Percentiles rank a stretch among this genome's conserved stretches.
These are phyloP conservation scores for Tetramorium bicarinatum DNA, from an alignment of 2,888 invertebrate species.

Conservation along the genomic window DNA sequence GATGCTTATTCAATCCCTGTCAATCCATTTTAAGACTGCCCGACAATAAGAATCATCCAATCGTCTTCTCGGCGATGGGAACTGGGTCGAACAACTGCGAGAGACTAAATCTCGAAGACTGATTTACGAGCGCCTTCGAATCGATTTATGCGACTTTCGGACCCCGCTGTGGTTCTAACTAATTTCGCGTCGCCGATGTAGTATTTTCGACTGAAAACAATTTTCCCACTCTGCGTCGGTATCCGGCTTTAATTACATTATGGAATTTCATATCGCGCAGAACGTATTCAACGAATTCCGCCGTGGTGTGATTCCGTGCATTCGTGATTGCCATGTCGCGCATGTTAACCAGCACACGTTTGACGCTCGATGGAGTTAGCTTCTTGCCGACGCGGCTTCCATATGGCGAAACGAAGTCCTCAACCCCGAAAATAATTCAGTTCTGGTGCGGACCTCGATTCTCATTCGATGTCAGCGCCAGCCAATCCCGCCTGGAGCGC, in stretches of 20 bases:
- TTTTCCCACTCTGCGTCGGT: conserved; percentile 37
- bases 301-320: conserved; percentile 34
- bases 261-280: conserved; percentile 50
- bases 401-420: conserved; percentile 20
- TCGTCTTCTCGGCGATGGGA: conserved; percentile 64
- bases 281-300: conserved; percentile 32
- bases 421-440: conserved; percentile 33
- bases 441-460: not conserved
- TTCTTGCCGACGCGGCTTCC: conserved; percentile 19
- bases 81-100: conserved; percentile 69
- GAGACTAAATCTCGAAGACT: conserved; percentile 45
- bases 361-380: conserved; percentile 19
- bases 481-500: conserved; percentile 6
- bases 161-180: conserved; percentile 35
- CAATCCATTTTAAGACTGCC: conserved; percentile 18
- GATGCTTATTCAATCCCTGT: conserved; percentile 22
- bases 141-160: conserved; percentile 54
- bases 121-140: conserved; percentile 45
- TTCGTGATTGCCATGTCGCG: conserved; percentile 21
- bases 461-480: conserved; percentile 29
- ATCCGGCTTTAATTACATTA: conserved; percentile 49
- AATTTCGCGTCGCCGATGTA: conserved; percentile 44
- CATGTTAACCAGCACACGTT: conserved; percentile 29
- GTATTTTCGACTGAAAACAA: conserved; percentile 45
- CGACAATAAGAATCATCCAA: conserved; percentile 50